Evolutionary conservation across 2,797 vertebrate species (phyloP).

Genomic region (Florisuga fusca): DNA sequence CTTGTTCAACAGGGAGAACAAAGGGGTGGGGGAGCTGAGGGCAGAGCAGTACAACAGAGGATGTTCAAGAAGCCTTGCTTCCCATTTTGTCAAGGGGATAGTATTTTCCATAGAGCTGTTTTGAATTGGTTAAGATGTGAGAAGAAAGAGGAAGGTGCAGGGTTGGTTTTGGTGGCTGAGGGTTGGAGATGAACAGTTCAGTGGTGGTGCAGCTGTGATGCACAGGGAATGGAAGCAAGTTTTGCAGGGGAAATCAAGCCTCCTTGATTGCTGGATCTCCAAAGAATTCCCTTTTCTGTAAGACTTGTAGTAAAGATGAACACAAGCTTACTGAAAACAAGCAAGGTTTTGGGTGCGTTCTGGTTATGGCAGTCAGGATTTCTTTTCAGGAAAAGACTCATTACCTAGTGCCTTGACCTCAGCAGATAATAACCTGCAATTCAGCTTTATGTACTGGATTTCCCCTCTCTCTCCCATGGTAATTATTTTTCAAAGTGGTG

Average conservation of each 20-base stretch:
- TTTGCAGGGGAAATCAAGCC: not conserved
- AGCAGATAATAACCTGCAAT: not conserved
- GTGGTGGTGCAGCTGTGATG: not conserved
- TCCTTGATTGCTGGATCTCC: rapidly evolving
- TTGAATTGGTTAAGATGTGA: not conserved
- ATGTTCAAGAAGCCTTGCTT: rapidly evolving
- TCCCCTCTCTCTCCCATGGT: not conserved
- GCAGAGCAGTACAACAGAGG: rapidly evolving
- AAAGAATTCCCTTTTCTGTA: not conserved
- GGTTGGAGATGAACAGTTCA: not conserved
- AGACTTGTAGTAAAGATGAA: not conserved
- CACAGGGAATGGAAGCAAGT: not conserved
- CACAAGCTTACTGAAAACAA: no score
- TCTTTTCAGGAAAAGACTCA: conserved; percentile 34
- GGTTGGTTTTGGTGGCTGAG: rapidly evolving
- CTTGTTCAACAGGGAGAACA: not conserved
- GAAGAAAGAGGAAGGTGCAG: not conserved
- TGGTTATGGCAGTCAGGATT: not conserved
- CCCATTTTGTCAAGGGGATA: not conserved
- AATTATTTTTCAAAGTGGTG: conserved; percentile 32
- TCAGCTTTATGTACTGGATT: conserved; percentile 21
- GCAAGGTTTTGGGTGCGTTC: not conserved
- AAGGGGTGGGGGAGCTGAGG: not conserved
- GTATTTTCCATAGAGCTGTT: not conserved
- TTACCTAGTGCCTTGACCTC: conserved; percentile 17